Evolutionary conservation across 2,113 vertebrate genomes (phyloP), one percentile per base, ranked within the genome.

Genomic region (Lamprotornis superbus): DNA sequence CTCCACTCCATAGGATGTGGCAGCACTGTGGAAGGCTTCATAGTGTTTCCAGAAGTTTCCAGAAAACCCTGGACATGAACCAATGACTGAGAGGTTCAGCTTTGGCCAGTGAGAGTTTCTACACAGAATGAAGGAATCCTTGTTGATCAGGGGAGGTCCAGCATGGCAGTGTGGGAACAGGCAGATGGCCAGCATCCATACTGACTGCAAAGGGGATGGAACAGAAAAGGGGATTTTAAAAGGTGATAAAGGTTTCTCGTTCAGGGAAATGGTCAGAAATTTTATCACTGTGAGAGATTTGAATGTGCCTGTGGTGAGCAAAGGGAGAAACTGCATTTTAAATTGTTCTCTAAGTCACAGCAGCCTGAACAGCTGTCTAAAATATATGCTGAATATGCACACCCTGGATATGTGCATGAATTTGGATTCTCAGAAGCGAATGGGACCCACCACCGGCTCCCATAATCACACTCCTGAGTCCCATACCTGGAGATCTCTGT

Each of bases 111-210:
- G 33, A 68, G 31, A 60, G 10, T 11, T 23, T 75, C 30, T n/a
- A 30, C 10, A 24, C 5, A 40, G 44, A 68, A 33, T 21, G 27
- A 59, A 85, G 61, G 18, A 2, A 1, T 39, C 25, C 46, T 68
- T 78, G 49, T 12, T 79, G 55, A 57, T 33, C 0, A 2, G 37
- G 15, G 21, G 16, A 12, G 30, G 19, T 46, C 27, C 52, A 67
- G 22, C 7, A 2, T 0, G 1, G 23, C 28, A 5, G 15, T 31
- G 21, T 16, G 49, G 37, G 59, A 65, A 21, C 10, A 73, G 53
- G 23, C 35, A 46, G 27, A 10, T 53, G 44, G 25, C n/a, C 2
- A 2, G 61, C 3, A 1, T 22, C 40, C 1, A 0, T 52, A 28
- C n/a, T 56, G 47, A 56, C 16, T 44, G 27, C 37, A 57, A 68